Base-by-base conservation (phyloP, 2,113 vertebrate species). In the Crypturellus undulatus region DNA sequence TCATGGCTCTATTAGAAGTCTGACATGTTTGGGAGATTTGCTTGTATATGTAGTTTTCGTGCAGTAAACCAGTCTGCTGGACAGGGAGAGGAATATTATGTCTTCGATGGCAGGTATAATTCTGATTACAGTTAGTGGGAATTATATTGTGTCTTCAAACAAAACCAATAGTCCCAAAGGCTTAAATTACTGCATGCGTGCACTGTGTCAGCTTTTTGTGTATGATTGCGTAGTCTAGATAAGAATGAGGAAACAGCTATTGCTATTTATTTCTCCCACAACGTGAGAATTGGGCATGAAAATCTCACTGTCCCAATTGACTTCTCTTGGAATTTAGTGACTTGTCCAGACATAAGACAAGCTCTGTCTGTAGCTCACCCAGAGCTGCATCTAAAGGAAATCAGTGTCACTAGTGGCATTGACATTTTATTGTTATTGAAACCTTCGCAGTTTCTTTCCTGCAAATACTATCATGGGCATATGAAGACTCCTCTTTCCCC, bases 1-100 rank as follows among this genome's bases (percentile, higher is more conserved):
- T 94, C 73, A 71, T 72, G 47, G 77, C 72, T 75, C 93, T 91
- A 84, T 95, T 97, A 93, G 87, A 91, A 92, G 84, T 93, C 91
- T 92, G 89, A 91, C 62, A 72, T 86, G 14, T 71, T 85, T 88
- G 76, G 43, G 63, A 96, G 89, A 93, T 94, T 92, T 94, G 84
- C 89, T 90, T 87, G 76, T 67, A 62, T 75, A 40, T 94, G 89
- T 95, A 91, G 63, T 90, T 95, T 87, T 77, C 30, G 72, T 79
- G 78, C 63, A 91, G 67, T 94, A 97, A 96, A 96, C 87, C 79
- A 92, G 69, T 94, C 85, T 83, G 52, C 49, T 54, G 80, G 92
- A 70, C 92, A 94, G 91, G 71, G 71, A 93, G 45, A 42, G 81
- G 45, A 67, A 93, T 85, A 81, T 58, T 62, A 56, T 95, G 49